phyloP scores from a whole-genome alignment of 2,888 invertebrate species.

The Spialia ferax region DNA sequence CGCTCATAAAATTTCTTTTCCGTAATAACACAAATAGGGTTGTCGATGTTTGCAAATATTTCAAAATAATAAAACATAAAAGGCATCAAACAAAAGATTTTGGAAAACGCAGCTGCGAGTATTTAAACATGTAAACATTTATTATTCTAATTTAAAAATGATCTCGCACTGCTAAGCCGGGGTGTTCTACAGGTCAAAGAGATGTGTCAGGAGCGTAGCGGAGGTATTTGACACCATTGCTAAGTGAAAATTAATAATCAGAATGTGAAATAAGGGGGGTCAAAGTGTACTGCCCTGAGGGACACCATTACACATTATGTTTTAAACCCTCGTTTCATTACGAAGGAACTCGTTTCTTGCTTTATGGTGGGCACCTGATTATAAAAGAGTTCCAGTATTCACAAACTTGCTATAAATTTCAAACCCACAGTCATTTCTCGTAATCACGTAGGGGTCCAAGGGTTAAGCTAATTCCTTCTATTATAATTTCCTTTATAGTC shows the following conservation, averaged over 20 bases:
- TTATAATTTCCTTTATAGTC: too few species aligned
- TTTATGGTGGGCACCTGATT: conserved; percentile 30
- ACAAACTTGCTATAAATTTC: conserved; percentile 45
- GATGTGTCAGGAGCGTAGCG: conserved; percentile 83
- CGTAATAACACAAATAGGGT: conserved; percentile 9
- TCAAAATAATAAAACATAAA: conserved; percentile 48
- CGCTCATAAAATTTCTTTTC: conserved; percentile 6
- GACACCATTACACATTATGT: conserved; percentile 23
- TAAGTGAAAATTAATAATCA: conserved; percentile 47
- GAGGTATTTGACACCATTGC: conserved; percentile 67
- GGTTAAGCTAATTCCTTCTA: not conserved
- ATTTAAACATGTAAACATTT: too few species aligned
- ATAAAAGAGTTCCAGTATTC: conserved; percentile 66
- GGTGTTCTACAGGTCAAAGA: conserved; percentile 81
- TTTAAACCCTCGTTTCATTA: conserved; percentile 11
- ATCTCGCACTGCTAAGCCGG: conserved; percentile 82
- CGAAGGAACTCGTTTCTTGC: conserved; percentile 12
- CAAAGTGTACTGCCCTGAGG: conserved; percentile 43
- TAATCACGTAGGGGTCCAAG: not conserved
- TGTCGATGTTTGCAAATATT: conserved; percentile 48
- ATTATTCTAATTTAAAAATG: conserved; percentile 47
- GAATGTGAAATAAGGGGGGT: conserved; percentile 30
- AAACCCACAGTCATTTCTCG: not conserved
- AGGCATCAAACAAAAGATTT: conserved; percentile 85
- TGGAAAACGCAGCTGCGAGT: conserved; percentile 75